These are phyloP conservation scores for Siphlonurus alternatus DNA, from an alignment of 2,888 invertebrate genomes.

Conservation along the genomic window DNA sequence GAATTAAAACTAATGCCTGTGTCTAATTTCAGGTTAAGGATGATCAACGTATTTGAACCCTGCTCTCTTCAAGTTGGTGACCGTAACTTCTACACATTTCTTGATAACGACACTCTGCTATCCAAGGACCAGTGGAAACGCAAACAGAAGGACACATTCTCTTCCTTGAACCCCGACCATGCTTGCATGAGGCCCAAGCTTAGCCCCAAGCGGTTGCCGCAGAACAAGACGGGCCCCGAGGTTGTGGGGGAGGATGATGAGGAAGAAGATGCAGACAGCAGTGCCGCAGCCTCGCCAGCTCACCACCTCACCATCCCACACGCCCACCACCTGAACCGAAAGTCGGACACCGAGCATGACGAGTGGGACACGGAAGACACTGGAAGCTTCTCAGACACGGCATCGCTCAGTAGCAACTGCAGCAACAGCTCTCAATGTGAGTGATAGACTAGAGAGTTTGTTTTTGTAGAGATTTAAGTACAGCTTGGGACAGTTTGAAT, in stretches of 20 bases:
- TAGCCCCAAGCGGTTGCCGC: slow-evolving; percentile 10
- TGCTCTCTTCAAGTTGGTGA: slow-evolving; percentile 82
- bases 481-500: background rate
- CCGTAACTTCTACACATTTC: slow-evolving; percentile 64
- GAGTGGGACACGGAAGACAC: slow-evolving; percentile 31
- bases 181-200: slow-evolving; percentile 7
- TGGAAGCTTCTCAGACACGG: slow-evolving; percentile 29
- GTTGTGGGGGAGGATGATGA: slow-evolving; percentile 7
- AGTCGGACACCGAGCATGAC: slow-evolving; percentile 20
- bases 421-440: slow-evolving; percentile 18
- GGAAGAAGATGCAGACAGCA: slow-evolving; percentile 6
- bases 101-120: slow-evolving; percentile 53
- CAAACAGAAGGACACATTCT: slow-evolving; percentile 23
- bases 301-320: background rate
- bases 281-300: background rate
- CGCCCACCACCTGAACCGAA: background rate
- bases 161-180: slow-evolving; percentile 29
- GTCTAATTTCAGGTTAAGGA: slow-evolving; percentile 41
- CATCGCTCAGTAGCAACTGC: slow-evolving; percentile 23
- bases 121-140: slow-evolving; percentile 61
- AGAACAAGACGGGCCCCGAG: slow-evolving; percentile 11
- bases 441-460: background rate
- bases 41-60: slow-evolving; percentile 72
- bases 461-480: background rate
- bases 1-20: too few relatives aligned